Evolutionary conservation across 1,140 invertebrate species (phyloP), one percentile per base, ranked within the genome.

Genomic region (Chelonus insularis): DNA sequence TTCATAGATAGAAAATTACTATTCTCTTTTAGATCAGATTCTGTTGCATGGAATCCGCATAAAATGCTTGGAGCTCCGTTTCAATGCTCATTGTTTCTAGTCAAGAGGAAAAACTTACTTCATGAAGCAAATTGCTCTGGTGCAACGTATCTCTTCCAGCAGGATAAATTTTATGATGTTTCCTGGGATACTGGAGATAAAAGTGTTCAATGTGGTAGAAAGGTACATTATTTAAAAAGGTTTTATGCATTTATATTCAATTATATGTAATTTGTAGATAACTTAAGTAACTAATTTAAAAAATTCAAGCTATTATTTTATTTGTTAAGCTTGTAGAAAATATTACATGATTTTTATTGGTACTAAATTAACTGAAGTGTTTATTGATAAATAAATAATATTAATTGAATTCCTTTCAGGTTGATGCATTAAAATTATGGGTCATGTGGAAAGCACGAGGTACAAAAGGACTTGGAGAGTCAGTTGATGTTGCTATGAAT

Each of bases 361-460:
- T n/a, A n/a, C n/a, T n/a, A n/a, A n/a, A n/a, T n/a, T n/a, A n/a
- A n/a, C n/a, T 14, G 7, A n/a, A 43, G 7, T 43, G 14, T n/a
- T 7, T 14, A 29, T 36, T n/a, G n/a, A n/a, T 43, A 21, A 43
- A 43, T 43, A 18, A 43, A 50, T 11, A 14, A n/a, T 23, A 55
- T 48, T 23, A 8, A 32, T 36, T 34, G 43, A 12, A 43, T 43
- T 23, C 47, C 4, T 37, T 36, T 18, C 7, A 87, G 86, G 91
- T 94, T 58, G 95, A 98, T 76, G 89, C 92, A 1, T 89, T 96
- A 66, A 97, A 97, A 79, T 82, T 97, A 7, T 98, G 95, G 95
- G 77, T 96, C 29, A 94, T 96, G 89, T 94, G 95, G 88, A 91
- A 91, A 74, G 89, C 89, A 1, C 82, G 89, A 1, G 91, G 91